Evolutionary conservation across 2,888 invertebrate species (phyloP).

Genomic region (Alviniconcha strummeri): DNA sequence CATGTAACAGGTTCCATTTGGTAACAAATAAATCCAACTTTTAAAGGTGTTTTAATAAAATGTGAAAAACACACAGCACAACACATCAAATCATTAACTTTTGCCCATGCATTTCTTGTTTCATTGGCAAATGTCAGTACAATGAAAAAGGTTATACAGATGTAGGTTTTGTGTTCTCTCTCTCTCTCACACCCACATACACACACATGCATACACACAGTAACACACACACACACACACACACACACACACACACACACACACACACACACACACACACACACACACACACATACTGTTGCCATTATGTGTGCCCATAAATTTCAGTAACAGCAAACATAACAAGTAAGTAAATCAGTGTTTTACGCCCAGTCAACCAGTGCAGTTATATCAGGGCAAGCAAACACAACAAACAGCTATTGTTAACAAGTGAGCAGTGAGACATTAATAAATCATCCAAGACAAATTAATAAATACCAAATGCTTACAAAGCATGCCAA

Average conservation of each 20-base stretch:
- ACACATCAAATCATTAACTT: no score
- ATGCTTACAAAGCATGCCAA: no score
- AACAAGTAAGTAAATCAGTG: background rate
- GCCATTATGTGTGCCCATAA: background rate
- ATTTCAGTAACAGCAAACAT: background rate
- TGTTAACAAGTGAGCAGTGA: no score
- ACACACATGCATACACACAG: background rate
- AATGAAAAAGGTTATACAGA: background rate
- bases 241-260: background rate
- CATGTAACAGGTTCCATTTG: background rate
- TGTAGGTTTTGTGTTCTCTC: background rate
- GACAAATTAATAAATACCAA: no score
- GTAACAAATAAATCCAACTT: no score
- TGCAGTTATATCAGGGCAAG: background rate
- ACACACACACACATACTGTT: background rate
- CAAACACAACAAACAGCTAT: background rate
- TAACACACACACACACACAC: background rate
- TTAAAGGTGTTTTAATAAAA: no score
- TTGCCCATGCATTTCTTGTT: no score
- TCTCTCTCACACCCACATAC: background rate
- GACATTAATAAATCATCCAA: no score
- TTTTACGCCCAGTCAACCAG: no score
- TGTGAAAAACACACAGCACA: no score
- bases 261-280: slow-evolving; percentile 13
- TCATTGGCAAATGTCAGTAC: background rate